Conservation (phyloP, 1,140 invertebrate genomes). For the Maniola jurtina region DNA sequence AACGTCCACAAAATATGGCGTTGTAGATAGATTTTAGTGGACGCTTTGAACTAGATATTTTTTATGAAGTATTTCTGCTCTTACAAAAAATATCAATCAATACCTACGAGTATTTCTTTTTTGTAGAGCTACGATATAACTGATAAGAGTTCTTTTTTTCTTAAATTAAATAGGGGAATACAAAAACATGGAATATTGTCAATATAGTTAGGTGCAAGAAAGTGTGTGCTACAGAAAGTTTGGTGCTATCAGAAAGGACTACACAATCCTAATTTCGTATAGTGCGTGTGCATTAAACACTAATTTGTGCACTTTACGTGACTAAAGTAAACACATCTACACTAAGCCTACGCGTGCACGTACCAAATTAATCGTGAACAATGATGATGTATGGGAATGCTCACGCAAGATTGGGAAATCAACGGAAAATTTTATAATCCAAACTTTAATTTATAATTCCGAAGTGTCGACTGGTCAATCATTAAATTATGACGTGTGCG, state of each 20-base stretch:
- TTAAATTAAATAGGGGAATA: no score
- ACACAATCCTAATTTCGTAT: constrained; percentile 42
- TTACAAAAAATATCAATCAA: background rate
- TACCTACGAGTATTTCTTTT: no score
- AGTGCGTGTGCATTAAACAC: constrained; percentile 63
- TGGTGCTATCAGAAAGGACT: constrained; percentile 31
- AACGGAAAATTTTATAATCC: no score
- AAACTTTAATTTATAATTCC: no score
- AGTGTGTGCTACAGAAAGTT: constrained; percentile 23
- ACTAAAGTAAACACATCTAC: constrained; percentile 46
- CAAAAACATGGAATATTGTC: background rate
- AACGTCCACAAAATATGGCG: constrained; percentile 57
- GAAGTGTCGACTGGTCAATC: background rate
- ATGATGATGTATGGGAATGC: background rate
- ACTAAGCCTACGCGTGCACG: constrained; percentile 10
- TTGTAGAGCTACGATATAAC: no score
- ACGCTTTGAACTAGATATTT: constrained; percentile 4
- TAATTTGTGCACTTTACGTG: constrained; percentile 55
- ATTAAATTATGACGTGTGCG: background rate
- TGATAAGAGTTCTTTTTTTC: no score
- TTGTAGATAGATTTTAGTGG: constrained; percentile 38
- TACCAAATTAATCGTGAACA: background rate
- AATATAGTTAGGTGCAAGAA: constrained; percentile 19
- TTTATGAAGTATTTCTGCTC: background rate
- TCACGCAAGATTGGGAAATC: background rate